Evolutionary conservation across 2,113 vertebrate genomes (phyloP).

Genomic region (Myxocyprinus asiaticus): DNA sequence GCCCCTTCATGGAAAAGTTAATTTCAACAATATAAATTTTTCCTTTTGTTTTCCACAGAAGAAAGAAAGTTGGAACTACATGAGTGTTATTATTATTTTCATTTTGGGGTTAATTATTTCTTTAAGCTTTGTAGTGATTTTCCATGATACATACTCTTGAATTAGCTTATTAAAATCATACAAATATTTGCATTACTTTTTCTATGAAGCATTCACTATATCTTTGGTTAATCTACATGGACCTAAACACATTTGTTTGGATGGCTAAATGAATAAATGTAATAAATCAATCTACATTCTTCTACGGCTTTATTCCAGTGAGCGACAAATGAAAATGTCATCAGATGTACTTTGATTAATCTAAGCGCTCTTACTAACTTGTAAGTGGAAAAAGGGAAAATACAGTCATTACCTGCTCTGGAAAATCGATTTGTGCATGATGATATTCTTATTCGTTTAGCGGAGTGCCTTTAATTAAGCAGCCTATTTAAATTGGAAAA

Average conservation of each 20-base stretch:
- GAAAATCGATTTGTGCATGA: constrained; percentile 65
- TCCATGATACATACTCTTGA: no score
- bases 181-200: constrained; percentile 28
- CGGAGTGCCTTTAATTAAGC: constrained; percentile 74
- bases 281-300: no score
- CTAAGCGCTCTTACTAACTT: neutral
- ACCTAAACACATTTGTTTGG: neutral
- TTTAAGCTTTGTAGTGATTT: no score
- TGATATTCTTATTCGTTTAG: constrained; percentile 67
- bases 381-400: constrained; percentile 3
- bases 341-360: neutral
- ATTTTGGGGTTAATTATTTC: no score
- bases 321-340: neutral
- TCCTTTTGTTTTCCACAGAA: no score
- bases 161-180: neutral
- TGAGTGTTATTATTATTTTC: no score
- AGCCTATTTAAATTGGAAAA: constrained; percentile 70
- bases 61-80: no score
- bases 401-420: neutral
- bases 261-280: neutral
- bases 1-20: no score
- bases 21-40: no score
- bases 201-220: neutral
- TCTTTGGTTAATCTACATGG: neutral
- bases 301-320: neutral